Conservation (phyloP, 1,140 invertebrate species). For the Cylas formicarius region DNA sequence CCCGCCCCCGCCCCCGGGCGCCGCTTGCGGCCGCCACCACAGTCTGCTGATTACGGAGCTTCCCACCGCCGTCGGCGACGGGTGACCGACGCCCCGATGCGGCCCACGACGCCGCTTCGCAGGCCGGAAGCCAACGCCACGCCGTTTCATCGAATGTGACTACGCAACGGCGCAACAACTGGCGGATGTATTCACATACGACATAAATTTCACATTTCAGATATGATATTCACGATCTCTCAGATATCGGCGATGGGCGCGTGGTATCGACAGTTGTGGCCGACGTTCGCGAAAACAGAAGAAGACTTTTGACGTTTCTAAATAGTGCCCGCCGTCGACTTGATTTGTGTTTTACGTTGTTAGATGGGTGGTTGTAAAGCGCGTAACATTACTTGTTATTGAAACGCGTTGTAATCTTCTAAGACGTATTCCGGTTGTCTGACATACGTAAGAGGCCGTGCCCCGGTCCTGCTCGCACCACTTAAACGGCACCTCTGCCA, state of each 20-base stretch:
- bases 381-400: no score
- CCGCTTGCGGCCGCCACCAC: conserved; percentile 24
- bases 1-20: conserved; percentile 23
- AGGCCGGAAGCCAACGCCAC: no score
- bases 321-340: no score
- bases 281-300: background rate
- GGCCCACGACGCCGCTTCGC: conserved; percentile 6
- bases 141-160: no score
- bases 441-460: conserved; percentile 8
- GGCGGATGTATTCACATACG: no score
- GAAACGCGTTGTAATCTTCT: no score
- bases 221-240: background rate
- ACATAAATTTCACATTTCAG: no score
- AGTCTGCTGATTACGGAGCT: conserved; percentile 37
- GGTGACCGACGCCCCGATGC: conserved; percentile 18
- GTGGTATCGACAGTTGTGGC: background rate
- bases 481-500: conserved; percentile 20
- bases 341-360: no score
- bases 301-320: background rate
- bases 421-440: no score
- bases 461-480: conserved; percentile 17
- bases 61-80: conserved; percentile 28
- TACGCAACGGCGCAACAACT: no score
- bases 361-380: no score
- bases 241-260: background rate